Percentiles rank a stretch among this genome's conserved stretches.
phyloP scores from a whole-genome alignment of 2,797 vertebrate species.

The Tragopan temminckii region DNA sequence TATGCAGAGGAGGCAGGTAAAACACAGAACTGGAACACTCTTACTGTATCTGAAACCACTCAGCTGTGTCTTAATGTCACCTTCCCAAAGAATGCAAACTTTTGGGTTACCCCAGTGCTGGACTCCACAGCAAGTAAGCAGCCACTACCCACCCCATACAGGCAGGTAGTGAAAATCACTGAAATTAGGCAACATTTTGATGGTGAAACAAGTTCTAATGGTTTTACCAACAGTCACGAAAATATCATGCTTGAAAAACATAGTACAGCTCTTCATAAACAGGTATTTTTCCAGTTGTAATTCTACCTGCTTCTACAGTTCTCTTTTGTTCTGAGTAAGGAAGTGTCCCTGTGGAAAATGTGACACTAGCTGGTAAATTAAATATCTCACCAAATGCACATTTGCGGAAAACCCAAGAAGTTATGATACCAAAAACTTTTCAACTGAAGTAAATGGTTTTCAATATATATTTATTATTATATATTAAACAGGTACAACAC shows the following conservation, averaged over 20 bases:
- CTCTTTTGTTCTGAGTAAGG: neutral
- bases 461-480: neutral
- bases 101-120: neutral
- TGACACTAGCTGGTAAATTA: neutral
- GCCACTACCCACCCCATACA: neutral
- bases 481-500: neutral
- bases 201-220: neutral
- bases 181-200: neutral
- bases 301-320: neutral
- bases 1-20: neutral
- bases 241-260: neutral
- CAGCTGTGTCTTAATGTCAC: neutral
- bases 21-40: neutral
- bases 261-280: neutral
- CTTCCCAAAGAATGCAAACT: neutral
- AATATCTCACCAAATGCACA: neutral
- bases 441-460: neutral
- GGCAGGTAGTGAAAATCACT: neutral
- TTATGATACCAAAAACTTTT: rapidly evolving
- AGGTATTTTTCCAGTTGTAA: neutral
- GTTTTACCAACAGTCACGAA: neutral
- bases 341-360: neutral
- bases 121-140: neutral
- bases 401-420: neutral
- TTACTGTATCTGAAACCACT: neutral